Conservation (phyloP, 2,888 invertebrate species). For the Bellardia pandia region DNA sequence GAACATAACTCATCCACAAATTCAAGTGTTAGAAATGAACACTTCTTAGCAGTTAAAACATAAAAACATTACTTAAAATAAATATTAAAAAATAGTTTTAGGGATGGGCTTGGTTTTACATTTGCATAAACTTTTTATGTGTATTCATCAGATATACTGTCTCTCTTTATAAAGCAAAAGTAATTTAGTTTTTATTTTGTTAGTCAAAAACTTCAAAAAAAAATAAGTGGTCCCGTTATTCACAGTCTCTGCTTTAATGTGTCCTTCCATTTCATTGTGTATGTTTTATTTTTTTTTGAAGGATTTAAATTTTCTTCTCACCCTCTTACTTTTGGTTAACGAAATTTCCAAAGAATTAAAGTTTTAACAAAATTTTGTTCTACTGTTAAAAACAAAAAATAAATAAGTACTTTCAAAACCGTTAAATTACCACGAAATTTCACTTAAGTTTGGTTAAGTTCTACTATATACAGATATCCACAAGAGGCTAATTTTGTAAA, state of each 20-base stretch:
- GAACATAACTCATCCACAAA: too few species aligned
- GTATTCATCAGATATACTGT: too few species aligned
- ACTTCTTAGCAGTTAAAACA: too few species aligned
- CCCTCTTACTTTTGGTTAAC: not conserved
- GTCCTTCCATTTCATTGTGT: not conserved
- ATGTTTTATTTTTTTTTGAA: not conserved
- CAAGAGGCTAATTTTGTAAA: not conserved
- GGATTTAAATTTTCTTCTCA: slow-evolving; percentile 4
- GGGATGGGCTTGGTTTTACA: too few species aligned
- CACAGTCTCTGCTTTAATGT: not conserved
- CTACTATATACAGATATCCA: not conserved
- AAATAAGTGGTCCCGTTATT: too few species aligned
- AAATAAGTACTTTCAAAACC: not conserved
- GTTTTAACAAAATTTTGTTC: slow-evolving; percentile 2
- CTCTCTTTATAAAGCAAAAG: too few species aligned
- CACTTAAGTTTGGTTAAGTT: not conserved
- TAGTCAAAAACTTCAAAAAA: too few species aligned
- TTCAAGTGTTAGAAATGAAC: too few species aligned
- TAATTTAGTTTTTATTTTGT: too few species aligned
- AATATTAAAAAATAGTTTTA: too few species aligned
- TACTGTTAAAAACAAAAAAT: not conserved
- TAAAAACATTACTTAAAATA: too few species aligned
- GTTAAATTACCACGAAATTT: slow-evolving; percentile 18
- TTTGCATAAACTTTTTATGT: too few species aligned
- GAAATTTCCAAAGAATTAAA: not conserved